Conservation (phyloP, 1,140 invertebrate genomes). For the Trichomalopsis sarcophagae region DNA sequence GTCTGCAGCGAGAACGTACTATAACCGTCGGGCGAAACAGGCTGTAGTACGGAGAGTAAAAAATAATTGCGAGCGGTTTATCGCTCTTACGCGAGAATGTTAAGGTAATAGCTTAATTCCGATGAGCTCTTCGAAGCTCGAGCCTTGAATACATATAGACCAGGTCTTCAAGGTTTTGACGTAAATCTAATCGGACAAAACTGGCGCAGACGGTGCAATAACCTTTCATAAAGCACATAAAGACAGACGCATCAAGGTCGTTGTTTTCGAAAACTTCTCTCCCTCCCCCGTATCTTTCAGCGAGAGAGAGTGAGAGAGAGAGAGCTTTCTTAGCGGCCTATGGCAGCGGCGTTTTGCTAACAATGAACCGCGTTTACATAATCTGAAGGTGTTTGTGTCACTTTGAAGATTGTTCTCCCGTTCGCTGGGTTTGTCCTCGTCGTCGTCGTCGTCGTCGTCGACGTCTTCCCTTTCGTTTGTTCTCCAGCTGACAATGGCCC, state of each 20-base stretch:
- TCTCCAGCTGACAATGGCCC: slow-evolving; percentile 22
- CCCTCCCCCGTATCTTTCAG: not conserved
- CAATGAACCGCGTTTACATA: slow-evolving; percentile 55
- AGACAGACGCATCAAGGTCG: slow-evolving; percentile 33
- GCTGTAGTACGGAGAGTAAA: slow-evolving; percentile 11
- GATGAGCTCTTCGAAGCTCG: not conserved
- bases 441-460: not conserved
- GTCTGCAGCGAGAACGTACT: too few relatives aligned
- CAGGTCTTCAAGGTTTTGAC: not conserved
- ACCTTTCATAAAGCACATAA: not conserved
- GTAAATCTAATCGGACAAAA: not conserved
- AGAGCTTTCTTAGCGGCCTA: not conserved
- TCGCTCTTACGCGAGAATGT: slow-evolving; percentile 23
- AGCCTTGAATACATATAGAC: not conserved
- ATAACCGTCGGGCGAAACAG: not conserved
- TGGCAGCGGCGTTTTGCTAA: slow-evolving; percentile 21
- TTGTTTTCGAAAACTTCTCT: slow-evolving; percentile 54
- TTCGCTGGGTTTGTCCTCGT: slow-evolving; percentile 47
- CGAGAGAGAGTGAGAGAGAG: not conserved
- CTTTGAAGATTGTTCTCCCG: slow-evolving; percentile 53
- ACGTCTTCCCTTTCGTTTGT: slow-evolving; percentile 33
- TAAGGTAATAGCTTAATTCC: slow-evolving; percentile 40
- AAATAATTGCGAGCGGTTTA: slow-evolving; percentile 27
- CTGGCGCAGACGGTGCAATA: not conserved
- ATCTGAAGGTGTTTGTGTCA: slow-evolving; percentile 59